A percentile compares a stretch with the other conserved stretches of the same genome.
phyloP scores from a whole-genome alignment of 2,113 vertebrate genomes.

The Siniperca chuatsi region DNA sequence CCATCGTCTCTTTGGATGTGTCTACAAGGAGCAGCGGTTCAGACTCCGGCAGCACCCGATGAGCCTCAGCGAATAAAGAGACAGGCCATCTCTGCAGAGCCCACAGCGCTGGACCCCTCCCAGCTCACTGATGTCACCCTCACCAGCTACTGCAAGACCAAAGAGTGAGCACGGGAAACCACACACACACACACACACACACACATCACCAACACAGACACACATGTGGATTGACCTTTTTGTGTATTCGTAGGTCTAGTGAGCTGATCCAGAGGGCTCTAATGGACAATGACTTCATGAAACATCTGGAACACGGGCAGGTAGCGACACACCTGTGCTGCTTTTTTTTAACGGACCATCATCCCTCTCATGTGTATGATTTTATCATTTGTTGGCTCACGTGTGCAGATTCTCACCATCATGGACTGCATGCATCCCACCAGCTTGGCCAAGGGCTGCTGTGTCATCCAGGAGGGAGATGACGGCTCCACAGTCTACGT shows the following conservation, averaged over 20 bases:
- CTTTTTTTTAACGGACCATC: too few species aligned
- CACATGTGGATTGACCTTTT: accelerated
- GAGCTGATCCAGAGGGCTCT: conserved; percentile 83
- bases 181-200: neutral
- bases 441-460: conserved; percentile 73
- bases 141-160: conserved; percentile 82
- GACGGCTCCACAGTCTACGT: conserved; percentile 84
- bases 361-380: too few species aligned
- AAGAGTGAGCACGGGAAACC: conserved; percentile 68
- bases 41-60: conserved; percentile 26
- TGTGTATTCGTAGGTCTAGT: conserved; percentile 70
- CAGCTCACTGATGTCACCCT: conserved; percentile 79
- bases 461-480: conserved; percentile 84
- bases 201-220: neutral
- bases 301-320: conserved; percentile 82
- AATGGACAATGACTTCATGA: conserved; percentile 86
- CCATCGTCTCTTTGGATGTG: neutral
- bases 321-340: conserved; percentile 49
- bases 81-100: conserved; percentile 85
- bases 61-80: conserved; percentile 83
- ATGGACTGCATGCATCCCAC: conserved; percentile 85
- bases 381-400: neutral
- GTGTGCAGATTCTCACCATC: conserved; percentile 80
- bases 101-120: conserved; percentile 76
- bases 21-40: conserved; percentile 3